Conservation (phyloP, 2,888 invertebrate genomes). For the Volucella zonaria region DNA sequence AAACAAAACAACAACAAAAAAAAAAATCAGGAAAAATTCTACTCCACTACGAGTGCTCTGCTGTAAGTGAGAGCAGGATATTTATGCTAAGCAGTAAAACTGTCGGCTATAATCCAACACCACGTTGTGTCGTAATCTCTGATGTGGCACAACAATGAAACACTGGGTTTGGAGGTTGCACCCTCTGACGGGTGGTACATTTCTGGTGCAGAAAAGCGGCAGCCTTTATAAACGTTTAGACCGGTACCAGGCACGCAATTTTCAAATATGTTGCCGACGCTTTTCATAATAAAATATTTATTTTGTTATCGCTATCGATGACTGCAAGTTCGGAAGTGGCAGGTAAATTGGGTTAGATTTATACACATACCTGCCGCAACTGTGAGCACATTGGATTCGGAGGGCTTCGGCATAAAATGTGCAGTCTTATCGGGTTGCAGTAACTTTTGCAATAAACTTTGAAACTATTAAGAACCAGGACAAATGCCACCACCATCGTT, state of each 20-base stretch:
- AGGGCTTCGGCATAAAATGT: conserved; percentile 7
- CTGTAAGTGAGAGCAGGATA: conserved; percentile 5
- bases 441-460: conserved; percentile 42
- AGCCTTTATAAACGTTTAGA: conserved; percentile 17
- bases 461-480: conserved; percentile 33
- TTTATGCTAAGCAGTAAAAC: conserved; percentile 43
- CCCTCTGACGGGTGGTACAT: conserved; percentile 23
- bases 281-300: conserved; percentile 52
- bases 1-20: no score
- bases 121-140: conserved; percentile 33
- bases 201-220: background rate
- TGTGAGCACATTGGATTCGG: background rate
- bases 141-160: conserved; percentile 26
- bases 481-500: background rate
- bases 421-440: conserved; percentile 52
- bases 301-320: conserved; percentile 54
- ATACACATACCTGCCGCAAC: conserved; percentile 3
- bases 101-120: conserved; percentile 26
- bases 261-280: conserved; percentile 57
- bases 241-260: conserved; percentile 72
- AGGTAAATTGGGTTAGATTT: conserved; percentile 57
- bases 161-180: background rate
- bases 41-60: no score
- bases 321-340: conserved; percentile 37
- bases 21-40: conserved; percentile 27